Base-by-base conservation (phyloP, 1,140 invertebrate species). In the Drosophila lowei region DNA sequence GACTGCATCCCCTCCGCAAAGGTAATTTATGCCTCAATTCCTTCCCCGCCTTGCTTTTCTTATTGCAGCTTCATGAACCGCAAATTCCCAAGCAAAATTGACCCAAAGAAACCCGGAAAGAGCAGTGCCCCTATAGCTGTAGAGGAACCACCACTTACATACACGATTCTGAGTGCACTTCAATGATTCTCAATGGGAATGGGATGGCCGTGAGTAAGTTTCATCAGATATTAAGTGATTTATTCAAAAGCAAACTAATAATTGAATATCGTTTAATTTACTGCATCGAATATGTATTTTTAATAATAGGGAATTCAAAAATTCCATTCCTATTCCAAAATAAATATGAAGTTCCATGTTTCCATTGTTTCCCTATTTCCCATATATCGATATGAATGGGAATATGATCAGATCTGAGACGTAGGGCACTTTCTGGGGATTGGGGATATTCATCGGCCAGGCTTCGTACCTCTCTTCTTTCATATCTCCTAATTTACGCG, bases 401-500 rank as follows among this genome's bases (percentile, higher is more conserved):
- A 30, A 30, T 9, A 30, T 30, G 2, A 23, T 23, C 21, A 3
- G 21, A 23, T 23, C 21, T 23, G 23, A 25, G 23, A 25, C 5
- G 5, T 25, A 5, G 0, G 23, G 4, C 3, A 25, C 23, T 25
- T 25, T n/a, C n/a, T n/a, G n/a, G n/a, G n/a, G n/a, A n/a, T n/a
- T n/a, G n/a, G 5, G 4, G 7, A 6, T 16, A 46, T 25, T 46
- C 15, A 8, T 72, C 54, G 48, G 38, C 34, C 44, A 8, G 28
- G 7, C 28, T 7, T 7, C 28, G 23, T 25, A 25, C 23, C 23
- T 46, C 28, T 46, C 41, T 53, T 64, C 72, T 57, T 73, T 73
- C 60, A 73, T 78, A 74, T 70, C 73, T 86, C 73, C 81, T 77
- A 86, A 85, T 80, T 86, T 81, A 86, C 81, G 75, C 77, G 65